Evolutionary conservation across 2,113 vertebrate species (phyloP).

Genomic region (Sinocyclocheilus rhinocerous): DNA sequence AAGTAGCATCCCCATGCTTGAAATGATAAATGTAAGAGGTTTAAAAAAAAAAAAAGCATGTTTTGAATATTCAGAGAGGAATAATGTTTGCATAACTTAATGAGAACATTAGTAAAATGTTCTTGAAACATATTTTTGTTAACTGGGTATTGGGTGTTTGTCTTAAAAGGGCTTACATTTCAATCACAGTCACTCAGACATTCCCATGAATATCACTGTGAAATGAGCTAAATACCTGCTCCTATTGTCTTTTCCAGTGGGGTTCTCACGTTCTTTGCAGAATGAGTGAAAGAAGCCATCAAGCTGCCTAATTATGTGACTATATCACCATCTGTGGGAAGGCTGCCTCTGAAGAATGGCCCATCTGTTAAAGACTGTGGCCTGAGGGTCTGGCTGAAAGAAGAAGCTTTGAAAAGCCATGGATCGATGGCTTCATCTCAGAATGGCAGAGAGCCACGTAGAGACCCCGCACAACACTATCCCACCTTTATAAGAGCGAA

Average conservation of each 20-base stretch:
- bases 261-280: slow-evolving; percentile 24
- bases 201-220: slow-evolving; percentile 23
- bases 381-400: slow-evolving; percentile 52
- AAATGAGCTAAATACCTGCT: slow-evolving; percentile 40
- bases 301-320: slow-evolving; percentile 55
- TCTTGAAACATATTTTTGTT: not conserved
- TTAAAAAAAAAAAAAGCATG: too few species aligned
- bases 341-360: slow-evolving; percentile 50
- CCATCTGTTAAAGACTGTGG: slow-evolving; percentile 53
- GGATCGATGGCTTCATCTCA: slow-evolving; percentile 58
- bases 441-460: slow-evolving; percentile 41
- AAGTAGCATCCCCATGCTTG: too few species aligned
- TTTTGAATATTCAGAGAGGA: too few species aligned
- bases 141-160: not conserved
- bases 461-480: slow-evolving; percentile 37
- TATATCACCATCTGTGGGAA: slow-evolving; percentile 57
- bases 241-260: slow-evolving; percentile 42
- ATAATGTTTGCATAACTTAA: too few species aligned
- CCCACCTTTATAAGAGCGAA: slow-evolving; percentile 44
- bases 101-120: too few species aligned
- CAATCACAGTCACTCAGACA: slow-evolving; percentile 26
- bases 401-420: slow-evolving; percentile 50
- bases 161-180: not conserved
- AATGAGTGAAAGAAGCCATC: slow-evolving; percentile 51
- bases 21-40: too few species aligned